Conservation (phyloP, 2,888 invertebrate genomes). For the Thecocarcelia acutangulata region DNA sequence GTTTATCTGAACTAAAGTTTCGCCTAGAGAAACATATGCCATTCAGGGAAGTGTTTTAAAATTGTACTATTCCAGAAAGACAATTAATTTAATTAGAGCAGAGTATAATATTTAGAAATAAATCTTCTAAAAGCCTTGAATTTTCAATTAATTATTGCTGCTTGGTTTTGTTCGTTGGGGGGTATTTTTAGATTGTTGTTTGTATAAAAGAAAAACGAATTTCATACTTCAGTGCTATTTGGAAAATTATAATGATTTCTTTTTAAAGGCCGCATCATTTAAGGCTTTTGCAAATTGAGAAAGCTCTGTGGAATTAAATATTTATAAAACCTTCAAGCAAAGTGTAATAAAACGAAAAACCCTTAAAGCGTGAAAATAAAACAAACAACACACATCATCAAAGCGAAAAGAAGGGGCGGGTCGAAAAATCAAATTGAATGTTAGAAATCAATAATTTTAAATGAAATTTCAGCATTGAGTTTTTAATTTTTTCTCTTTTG, state of each 20-base stretch:
- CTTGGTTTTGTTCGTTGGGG: slow-evolving; percentile 9
- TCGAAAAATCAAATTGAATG: not conserved
- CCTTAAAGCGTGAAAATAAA: slow-evolving; percentile 60
- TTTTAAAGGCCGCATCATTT: slow-evolving; percentile 31
- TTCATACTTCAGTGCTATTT: slow-evolving; percentile 58
- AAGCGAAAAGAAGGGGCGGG: slow-evolving; percentile 23
- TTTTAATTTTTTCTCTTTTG: not conserved
- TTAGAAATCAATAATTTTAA: slow-evolving; percentile 42
- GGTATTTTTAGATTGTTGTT: slow-evolving; percentile 35
- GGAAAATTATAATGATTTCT: slow-evolving; percentile 54
- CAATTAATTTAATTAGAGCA: too few species aligned
- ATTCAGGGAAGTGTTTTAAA: too few species aligned
- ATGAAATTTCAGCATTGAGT: not conserved
- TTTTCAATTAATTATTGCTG: slow-evolving; percentile 28
- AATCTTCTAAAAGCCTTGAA: slow-evolving; percentile 30
- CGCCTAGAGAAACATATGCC: too few species aligned
- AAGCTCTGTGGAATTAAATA: slow-evolving; percentile 33
- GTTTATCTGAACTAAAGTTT: too few species aligned
- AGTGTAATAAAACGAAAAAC: slow-evolving; percentile 45
- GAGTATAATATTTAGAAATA: too few species aligned
- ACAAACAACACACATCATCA: slow-evolving; percentile 36
- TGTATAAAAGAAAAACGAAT: slow-evolving; percentile 35
- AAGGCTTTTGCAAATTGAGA: slow-evolving; percentile 11
- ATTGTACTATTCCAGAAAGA: too few species aligned
- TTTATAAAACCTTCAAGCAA: slow-evolving; percentile 47